Base-by-base conservation (phyloP, 2,797 vertebrate species). In the Pseudocheirus occidentalis region DNA sequence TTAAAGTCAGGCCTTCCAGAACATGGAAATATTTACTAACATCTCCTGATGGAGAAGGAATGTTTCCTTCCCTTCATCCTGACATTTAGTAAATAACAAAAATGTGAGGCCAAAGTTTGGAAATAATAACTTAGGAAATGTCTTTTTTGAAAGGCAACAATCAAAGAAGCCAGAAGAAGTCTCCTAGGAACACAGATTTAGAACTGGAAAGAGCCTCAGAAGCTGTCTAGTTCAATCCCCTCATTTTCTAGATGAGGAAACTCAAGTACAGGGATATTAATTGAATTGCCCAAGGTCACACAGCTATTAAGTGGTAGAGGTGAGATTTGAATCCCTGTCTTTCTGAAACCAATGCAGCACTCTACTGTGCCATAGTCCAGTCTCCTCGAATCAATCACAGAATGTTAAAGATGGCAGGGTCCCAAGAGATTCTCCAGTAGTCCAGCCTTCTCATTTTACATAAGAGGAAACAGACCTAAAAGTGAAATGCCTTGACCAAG, bases 11-110 rank as follows among this genome's bases (percentile, higher is more conserved):
- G 16, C 97, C 55, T 97, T 90, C 87, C 93, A 97, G 66, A 59
- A 91, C 89, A 81, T 90, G 89, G 94, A 95, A 94, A 95, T 95
- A 90, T 96, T 97, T 97, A 95, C 95, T 96, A 97, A 94, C 96
- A 91, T 91, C 73, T 90, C 95, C 95, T 97, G 94, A 95, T 97
- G 97, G 96, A 96, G 10, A 54, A 93, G 18, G 54, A 3, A 97
- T 96, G 96, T 95, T 16, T 94, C 97, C 73, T 95, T 96, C 18
- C 93, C 73, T 50, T 87, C 95, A 96, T 0, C 0, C 81, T 97
- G 53, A 91, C 95, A 87, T 95, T 95, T 96, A 92, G 96, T 97
- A 96, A 98, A 97, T 96, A 97, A 95, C 91, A 97, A 56, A 93
- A 96, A 90, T 50, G 4, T 3, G 55, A 53, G 21, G 31, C 87